These are phyloP conservation scores for Pachyramphus minor DNA, from an alignment of 2,113 vertebrate species.

Conservation along the genomic window DNA sequence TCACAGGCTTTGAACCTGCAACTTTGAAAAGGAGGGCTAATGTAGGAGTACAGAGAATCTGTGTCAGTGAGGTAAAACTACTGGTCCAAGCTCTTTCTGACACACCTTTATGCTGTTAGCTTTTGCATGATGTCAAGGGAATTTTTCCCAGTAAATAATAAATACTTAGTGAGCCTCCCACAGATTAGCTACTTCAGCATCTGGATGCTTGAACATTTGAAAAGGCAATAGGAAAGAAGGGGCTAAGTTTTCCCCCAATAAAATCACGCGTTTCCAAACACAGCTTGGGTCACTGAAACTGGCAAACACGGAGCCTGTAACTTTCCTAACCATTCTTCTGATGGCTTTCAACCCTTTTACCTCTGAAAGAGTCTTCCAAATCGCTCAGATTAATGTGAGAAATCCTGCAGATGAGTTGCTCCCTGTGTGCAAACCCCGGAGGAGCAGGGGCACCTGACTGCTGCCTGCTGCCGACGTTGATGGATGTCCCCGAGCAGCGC, in stretches of 20 bases:
- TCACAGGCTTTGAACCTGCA: not conserved
- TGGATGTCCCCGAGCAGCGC: not conserved
- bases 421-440: not conserved
- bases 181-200: not conserved
- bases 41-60: not conserved
- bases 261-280: not conserved
- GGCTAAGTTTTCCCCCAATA: not conserved
- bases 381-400: not conserved
- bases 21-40: not conserved
- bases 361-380: not conserved
- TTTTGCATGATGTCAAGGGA: not conserved
- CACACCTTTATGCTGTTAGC: not conserved
- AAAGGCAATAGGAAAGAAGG: not conserved
- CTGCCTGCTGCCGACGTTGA: not conserved
- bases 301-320: not conserved
- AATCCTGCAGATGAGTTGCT: not conserved
- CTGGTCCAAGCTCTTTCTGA: not conserved
- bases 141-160: not conserved
- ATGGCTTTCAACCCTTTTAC: not conserved
- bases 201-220: not conserved
- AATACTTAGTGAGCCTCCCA: not conserved
- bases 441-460: conserved; percentile 23
- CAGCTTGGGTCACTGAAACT: not conserved
- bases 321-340: not conserved
- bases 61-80: not conserved